phyloP scores from a whole-genome alignment of 30 jellyfish, hydroid and myxozoan genomes.

The Aurelia sp. region DNA sequence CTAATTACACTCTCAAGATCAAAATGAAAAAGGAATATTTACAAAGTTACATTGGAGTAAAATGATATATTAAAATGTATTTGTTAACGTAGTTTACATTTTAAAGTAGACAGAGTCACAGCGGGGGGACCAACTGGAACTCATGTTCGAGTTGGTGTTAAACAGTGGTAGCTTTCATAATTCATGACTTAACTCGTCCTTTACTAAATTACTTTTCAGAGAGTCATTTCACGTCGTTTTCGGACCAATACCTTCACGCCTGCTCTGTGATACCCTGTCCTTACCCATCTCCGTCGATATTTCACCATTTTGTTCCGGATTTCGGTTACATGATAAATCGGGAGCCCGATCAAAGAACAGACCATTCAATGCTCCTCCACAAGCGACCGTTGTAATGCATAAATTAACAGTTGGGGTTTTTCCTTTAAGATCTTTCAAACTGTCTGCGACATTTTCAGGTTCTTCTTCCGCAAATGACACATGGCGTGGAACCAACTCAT shows the following conservation, averaged over 20 bases:
- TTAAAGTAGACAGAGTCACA: too few relatives aligned
- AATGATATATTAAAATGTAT: too few relatives aligned
- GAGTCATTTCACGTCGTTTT: background rate
- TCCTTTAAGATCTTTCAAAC: background rate
- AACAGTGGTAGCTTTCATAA: background rate
- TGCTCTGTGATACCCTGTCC: background rate
- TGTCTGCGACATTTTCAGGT: background rate
- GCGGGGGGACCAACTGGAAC: too few relatives aligned
- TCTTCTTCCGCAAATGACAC: constrained; percentile 6
- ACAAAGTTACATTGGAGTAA: too few relatives aligned
- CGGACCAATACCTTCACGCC: background rate
- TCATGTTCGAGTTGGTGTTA: too few relatives aligned
- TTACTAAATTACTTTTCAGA: background rate
- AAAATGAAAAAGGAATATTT: too few relatives aligned
- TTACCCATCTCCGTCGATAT: background rate
- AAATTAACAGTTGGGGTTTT: background rate
- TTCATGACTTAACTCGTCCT: background rate
- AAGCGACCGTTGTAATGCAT: background rate
- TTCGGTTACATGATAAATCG: background rate
- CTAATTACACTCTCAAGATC: too few relatives aligned
- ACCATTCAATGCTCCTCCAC: constrained; percentile 14
- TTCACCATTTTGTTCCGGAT: background rate
- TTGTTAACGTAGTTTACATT: too few relatives aligned
- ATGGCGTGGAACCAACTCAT: background rate
- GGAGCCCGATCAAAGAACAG: background rate